These are phyloP conservation scores for Uria lomvia DNA, from an alignment of 2,113 vertebrate species.

Conservation along the genomic window DNA sequence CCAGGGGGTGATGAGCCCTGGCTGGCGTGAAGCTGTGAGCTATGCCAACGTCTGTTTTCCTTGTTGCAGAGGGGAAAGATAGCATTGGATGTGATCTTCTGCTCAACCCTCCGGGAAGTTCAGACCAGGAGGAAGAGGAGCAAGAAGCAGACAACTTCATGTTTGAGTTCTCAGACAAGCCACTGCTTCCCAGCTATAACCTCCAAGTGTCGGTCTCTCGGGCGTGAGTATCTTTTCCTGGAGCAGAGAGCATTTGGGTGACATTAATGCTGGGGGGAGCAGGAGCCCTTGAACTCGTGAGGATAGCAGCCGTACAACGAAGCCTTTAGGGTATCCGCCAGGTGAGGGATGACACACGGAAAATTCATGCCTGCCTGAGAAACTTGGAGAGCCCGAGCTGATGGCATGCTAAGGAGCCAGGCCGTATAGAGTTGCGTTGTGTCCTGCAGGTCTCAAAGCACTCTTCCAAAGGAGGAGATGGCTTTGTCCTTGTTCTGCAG, in stretches of 20 bases:
- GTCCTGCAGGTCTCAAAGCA: not conserved
- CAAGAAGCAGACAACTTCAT: slow-evolving; percentile 85
- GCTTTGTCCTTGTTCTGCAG: not conserved
- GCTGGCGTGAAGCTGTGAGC: not conserved
- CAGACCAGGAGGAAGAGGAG: slow-evolving; percentile 79
- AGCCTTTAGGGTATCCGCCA: not conserved
- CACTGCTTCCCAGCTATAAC: slow-evolving; percentile 92
- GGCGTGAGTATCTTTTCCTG: slow-evolving; percentile 80
- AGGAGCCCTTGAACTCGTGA: not conserved
- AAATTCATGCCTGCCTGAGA: not conserved
- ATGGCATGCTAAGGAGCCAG: not conserved
- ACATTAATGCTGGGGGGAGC: not conserved
- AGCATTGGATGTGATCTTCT: slow-evolving; percentile 88
- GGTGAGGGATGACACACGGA: not conserved
- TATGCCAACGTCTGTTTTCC: not conserved
- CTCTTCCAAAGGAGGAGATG: not conserved
- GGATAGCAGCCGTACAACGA: not conserved
- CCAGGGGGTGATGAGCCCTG: not conserved
- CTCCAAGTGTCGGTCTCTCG: slow-evolving; percentile 91
- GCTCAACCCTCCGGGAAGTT: slow-evolving; percentile 82
- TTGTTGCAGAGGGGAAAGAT: slow-evolving; percentile 86
- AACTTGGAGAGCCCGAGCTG: not conserved
- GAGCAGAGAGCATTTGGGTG: not conserved
- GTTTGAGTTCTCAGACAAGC: slow-evolving; percentile 95
- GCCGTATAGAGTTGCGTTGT: rapidly evolving